Conservation (phyloP, 2,113 vertebrate genomes). For the Ciconia boyciana region DNA sequence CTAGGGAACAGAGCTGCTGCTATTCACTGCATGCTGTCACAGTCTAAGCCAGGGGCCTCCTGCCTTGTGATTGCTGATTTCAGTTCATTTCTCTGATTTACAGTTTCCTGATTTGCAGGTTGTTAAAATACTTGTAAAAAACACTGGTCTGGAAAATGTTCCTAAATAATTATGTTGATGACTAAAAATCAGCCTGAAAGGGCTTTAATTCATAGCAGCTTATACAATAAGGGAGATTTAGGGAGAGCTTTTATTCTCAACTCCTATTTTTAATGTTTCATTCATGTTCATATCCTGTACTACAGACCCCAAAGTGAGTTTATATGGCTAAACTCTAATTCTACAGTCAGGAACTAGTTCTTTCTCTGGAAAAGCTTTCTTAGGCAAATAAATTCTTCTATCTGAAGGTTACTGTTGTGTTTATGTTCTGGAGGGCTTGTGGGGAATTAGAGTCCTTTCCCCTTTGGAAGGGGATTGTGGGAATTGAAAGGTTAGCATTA, state of each 20-base stretch:
- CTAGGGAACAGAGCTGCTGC: not conserved
- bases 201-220: constrained; percentile 62
- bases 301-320: constrained; percentile 52
- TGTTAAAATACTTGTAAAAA: constrained; percentile 72
- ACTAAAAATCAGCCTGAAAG: constrained; percentile 62
- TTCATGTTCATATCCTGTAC: constrained; percentile 64
- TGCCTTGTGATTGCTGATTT: constrained; percentile 62
- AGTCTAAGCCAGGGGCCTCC: constrained; percentile 9
- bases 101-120: constrained; percentile 68
- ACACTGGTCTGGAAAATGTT: constrained; percentile 66
- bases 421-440: constrained; percentile 38
- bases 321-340: constrained; percentile 40
- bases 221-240: constrained; percentile 64
- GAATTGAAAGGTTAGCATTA: not conserved
- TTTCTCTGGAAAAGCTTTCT: constrained; percentile 39
- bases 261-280: constrained; percentile 50
- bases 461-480: not conserved
- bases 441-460: not conserved
- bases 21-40: not conserved
- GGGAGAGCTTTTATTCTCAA: constrained; percentile 45
- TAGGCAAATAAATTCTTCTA: constrained; percentile 16
- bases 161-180: constrained; percentile 62
- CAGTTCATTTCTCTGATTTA: constrained; percentile 68
- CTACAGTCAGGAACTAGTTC: constrained; percentile 9
- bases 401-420: not conserved